A percentile compares a stretch with the other conserved stretches of the same genome.
These are phyloP conservation scores for Rhagoletis zephyria DNA, from an alignment of 1,140 invertebrate species.

Conservation along the genomic window DNA sequence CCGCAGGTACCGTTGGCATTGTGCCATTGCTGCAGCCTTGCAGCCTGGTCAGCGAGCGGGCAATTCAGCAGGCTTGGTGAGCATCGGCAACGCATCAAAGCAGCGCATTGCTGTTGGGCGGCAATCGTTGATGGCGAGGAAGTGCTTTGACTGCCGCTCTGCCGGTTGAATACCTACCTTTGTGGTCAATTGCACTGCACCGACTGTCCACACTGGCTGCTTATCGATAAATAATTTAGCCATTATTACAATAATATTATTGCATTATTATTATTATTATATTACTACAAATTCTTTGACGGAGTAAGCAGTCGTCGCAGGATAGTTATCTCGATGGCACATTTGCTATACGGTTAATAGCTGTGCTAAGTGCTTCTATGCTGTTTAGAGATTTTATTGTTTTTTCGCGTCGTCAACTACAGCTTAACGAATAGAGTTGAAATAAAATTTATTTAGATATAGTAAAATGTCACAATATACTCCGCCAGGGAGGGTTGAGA, in stretches of 20 bases:
- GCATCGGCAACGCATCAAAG: neutral
- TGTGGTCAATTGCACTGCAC: neutral
- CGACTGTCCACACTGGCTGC: neutral
- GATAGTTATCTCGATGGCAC: neutral
- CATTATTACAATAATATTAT: conserved; percentile 48
- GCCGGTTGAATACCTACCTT: neutral
- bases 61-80: neutral
- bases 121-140: neutral
- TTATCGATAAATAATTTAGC: conserved; percentile 53
- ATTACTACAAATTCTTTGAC: conserved; percentile 24
- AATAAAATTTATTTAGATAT: too few relatives aligned
- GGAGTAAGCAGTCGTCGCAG: neutral
- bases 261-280: conserved; percentile 38
- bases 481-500: too few relatives aligned
- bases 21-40: neutral
- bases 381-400: neutral
- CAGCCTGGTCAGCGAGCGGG: neutral
- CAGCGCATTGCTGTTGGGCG: neutral
- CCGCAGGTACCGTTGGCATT: conserved; percentile 34
- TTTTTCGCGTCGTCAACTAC: neutral
- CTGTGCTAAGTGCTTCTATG: neutral
- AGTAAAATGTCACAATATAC: too few relatives aligned
- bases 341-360: neutral
- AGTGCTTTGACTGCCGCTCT: neutral
- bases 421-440: too few relatives aligned